A percentile compares a stretch with the other conserved stretches of the same genome.
Conservation (phyloP, 2,888 invertebrate species). For the Hecatera dysodea region DNA sequence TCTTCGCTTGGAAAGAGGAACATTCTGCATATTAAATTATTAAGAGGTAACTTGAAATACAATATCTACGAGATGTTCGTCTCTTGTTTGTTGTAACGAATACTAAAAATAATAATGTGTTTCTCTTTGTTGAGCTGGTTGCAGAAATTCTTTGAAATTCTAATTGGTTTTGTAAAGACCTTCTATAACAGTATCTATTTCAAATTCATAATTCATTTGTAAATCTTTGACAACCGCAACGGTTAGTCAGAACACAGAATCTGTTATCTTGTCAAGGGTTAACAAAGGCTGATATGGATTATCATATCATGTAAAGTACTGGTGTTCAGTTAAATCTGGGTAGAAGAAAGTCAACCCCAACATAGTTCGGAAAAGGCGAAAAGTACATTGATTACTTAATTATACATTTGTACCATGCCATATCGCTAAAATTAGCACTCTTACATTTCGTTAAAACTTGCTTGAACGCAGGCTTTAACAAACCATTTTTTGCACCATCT, state of each 20-base stretch:
- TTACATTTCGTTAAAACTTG: background rate
- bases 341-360: background rate
- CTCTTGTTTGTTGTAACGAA: background rate
- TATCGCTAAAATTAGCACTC: no score
- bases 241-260: background rate
- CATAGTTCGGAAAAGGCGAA: background rate
- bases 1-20: background rate
- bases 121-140: background rate
- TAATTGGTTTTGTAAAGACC: background rate
- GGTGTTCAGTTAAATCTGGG: no score
- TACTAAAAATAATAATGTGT: background rate
- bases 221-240: background rate
- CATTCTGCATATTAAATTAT: conserved; percentile 10
- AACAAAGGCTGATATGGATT: background rate
- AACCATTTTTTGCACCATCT: conserved; percentile 13
- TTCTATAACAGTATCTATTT: background rate
- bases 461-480: background rate
- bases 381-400: background rate
- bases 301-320: no score
- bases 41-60: background rate
- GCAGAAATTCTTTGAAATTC: background rate
- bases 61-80: background rate
- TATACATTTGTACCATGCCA: no score
- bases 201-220: background rate
- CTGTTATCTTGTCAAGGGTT: background rate